These are phyloP conservation scores for Centruroides vittatus DNA, from an alignment of 1,140 invertebrate species.

Conservation along the genomic window DNA sequence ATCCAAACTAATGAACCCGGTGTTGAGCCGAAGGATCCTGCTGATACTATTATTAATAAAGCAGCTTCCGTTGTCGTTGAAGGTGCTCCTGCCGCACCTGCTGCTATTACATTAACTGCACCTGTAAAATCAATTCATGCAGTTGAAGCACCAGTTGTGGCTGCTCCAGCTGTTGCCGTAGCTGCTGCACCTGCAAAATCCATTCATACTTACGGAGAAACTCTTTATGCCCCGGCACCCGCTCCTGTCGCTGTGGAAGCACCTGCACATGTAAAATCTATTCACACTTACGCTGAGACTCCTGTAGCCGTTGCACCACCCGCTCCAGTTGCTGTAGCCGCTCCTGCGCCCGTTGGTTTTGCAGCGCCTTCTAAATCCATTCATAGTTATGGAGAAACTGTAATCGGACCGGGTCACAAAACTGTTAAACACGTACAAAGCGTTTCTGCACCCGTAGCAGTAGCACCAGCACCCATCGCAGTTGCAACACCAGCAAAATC, in stretches of 20 bases:
- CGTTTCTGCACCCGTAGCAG: constrained; percentile 13
- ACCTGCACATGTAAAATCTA: background rate
- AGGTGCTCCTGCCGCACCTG: constrained; percentile 34
- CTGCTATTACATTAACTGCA: constrained; percentile 28
- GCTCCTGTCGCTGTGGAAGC: constrained; percentile 7
- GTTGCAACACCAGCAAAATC: background rate
- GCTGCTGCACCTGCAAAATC: background rate
- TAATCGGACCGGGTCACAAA: constrained; percentile 34
- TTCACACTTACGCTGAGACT: background rate
- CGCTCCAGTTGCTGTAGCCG: background rate
- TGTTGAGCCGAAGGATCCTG: constrained; percentile 14
- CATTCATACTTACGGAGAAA: background rate
- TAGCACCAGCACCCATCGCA: constrained; percentile 23
- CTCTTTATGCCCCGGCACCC: constrained; percentile 1
- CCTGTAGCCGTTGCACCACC: constrained; percentile 1
- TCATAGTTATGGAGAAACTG: constrained; percentile 28
- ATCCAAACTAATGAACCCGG: constrained; percentile 20
- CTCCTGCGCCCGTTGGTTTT: background rate
- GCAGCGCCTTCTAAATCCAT: background rate
- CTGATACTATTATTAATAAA: constrained; percentile 16
- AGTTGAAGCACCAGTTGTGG: constrained; percentile 13
- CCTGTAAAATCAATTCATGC: constrained; percentile 8
- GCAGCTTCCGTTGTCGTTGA: constrained; percentile 22
- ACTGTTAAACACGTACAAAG: constrained; percentile 13
- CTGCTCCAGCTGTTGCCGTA: constrained; percentile 24